Base-by-base conservation (phyloP, 2,113 vertebrate genomes). In the Micronisus gabar region DNA sequence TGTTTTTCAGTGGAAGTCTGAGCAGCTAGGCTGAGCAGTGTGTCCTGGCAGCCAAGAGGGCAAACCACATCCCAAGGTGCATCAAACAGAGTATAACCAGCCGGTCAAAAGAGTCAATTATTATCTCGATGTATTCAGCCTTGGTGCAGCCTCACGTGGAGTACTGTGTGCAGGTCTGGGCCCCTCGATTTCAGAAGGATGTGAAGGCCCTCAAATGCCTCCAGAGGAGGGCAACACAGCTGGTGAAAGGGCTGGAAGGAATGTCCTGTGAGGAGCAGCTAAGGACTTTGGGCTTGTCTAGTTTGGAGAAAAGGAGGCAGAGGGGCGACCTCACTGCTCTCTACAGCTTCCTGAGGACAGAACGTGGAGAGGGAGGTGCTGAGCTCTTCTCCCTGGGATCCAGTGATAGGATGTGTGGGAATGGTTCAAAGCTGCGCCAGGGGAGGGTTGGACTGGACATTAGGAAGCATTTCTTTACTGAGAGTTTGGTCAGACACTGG, bases 41-140 rank as follows among this genome's bases (percentile, higher is more conserved):
- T 27, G n/a, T 29, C 40, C 40, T 47, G 30, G 22, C 17, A 78
- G n/a, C 21, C 63, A 55, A 38, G 62, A 70, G 12, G 55, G 26
- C 30, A 81, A 75, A 48, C 30, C 1, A 0, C 43, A 53, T 13
- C 38, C 90, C 0, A 2, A 10, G 15, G 18, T 55, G 10, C 30
- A 75, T 47, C n/a, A 47, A n/a, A 32, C 20, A 41, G 9, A 11
- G n/a, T 1, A 20, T 12, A 87, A 48, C 15, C 18, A 56, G 26
- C 13, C 0, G 0, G 40, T 26, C 16, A 61, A 91, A 45, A 55
- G 25, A 74, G n/a, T 41, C 41, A 41, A 41, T 41, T 41, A 41
- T 41, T 41, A 41, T 41, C 14, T 15, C 41, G 14, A 14, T 41
- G 41, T 41, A 41, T 41, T 41, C 41, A 41, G 29, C 3, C 3